A percentile compares a stretch with the other conserved stretches of the same genome.
These are phyloP conservation scores for Ophiothrix spiculata DNA, from an alignment of 35 echinoderm and acorn worm species.

Conservation along the genomic window DNA sequence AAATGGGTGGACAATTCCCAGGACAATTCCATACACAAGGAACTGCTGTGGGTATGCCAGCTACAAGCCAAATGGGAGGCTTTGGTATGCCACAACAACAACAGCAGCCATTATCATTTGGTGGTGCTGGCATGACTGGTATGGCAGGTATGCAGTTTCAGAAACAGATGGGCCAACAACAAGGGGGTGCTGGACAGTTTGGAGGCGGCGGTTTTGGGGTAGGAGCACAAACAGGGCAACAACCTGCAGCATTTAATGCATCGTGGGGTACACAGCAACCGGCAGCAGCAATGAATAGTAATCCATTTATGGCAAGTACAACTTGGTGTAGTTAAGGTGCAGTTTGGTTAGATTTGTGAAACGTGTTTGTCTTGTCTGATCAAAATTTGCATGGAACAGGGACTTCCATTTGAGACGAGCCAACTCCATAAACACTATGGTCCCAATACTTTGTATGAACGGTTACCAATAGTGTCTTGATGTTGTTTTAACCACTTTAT, in stretches of 20 bases:
- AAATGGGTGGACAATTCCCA: not conserved
- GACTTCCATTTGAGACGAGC: too few species aligned
- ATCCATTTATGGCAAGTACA: constrained; percentile 12
- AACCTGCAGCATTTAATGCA: not conserved
- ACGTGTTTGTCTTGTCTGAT: too few species aligned
- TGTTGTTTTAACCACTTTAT: too few species aligned
- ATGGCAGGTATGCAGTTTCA: constrained; percentile 6
- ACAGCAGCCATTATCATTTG: not conserved
- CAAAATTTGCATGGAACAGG: too few species aligned
- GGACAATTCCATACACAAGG: not conserved
- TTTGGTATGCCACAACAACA: not conserved
- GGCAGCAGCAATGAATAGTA: constrained; percentile 6
- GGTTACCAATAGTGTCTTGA: too few species aligned
- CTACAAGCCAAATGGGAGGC: not conserved
- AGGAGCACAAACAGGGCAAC: not conserved
- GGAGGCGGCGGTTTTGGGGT: not conserved
- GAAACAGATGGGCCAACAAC: not conserved
- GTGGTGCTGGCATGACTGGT: not conserved
- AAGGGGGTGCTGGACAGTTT: not conserved
- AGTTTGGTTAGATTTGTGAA: not conserved
- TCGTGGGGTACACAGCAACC: constrained; percentile 3
- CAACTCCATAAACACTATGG: too few species aligned
- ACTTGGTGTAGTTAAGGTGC: not conserved
- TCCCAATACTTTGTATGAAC: too few species aligned
- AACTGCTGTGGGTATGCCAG: not conserved